A percentile compares a stretch with the other conserved stretches of the same genome.
phyloP scores from a whole-genome alignment of 1,140 invertebrate species.

The Ptiloglossa arizonensis region DNA sequence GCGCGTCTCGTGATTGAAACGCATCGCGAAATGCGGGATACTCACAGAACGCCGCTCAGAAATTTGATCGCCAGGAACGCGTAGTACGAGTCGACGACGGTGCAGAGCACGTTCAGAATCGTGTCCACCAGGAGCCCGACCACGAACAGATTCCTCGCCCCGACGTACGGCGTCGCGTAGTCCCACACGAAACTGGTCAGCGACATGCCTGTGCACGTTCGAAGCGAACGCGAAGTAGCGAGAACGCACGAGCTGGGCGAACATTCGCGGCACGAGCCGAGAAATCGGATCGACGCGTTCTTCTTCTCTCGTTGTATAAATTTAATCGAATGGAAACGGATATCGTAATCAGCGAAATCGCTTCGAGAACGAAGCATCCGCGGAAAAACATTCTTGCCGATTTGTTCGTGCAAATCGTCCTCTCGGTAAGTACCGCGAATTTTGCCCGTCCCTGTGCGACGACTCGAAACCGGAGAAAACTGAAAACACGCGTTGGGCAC shows the following conservation, averaged over 20 bases:
- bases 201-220: constrained; percentile 81
- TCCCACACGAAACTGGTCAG: constrained; percentile 84
- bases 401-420: too few relatives aligned
- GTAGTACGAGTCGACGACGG: constrained; percentile 81
- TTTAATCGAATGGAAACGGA: too few relatives aligned
- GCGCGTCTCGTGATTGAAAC: not conserved
- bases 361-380: too few relatives aligned
- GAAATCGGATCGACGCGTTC: too few relatives aligned
- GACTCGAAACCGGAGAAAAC: too few relatives aligned
- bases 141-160: constrained; percentile 80
- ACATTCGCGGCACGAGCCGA: too few relatives aligned
- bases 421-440: too few relatives aligned
- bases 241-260: not conserved
- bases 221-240: not conserved
- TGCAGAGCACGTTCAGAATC: constrained; percentile 81
- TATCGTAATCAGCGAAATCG: too few relatives aligned
- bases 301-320: too few relatives aligned
- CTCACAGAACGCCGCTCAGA: constrained; percentile 84
- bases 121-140: constrained; percentile 82
- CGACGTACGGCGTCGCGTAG: constrained; percentile 80
- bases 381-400: too few relatives aligned
- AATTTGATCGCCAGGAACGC: constrained; percentile 83
- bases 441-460: too few relatives aligned
- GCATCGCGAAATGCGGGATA: constrained; percentile 45
- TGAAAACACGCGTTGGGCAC: too few relatives aligned